These are phyloP conservation scores for Bufo gargarizans DNA, from an alignment of 2,113 vertebrate species.

Conservation along the genomic window DNA sequence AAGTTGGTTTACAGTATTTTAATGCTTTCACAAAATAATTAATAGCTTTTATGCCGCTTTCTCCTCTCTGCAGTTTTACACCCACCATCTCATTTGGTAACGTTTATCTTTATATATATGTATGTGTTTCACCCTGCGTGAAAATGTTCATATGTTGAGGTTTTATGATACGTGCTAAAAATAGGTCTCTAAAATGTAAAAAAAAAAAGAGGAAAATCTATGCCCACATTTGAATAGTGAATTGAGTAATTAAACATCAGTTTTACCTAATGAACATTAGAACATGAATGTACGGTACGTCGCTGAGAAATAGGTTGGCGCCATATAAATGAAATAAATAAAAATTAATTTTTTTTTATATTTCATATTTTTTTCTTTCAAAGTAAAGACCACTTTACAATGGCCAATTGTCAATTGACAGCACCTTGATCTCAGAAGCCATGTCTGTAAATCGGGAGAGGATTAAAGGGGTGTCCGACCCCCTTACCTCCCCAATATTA, in stretches of 20 bases:
- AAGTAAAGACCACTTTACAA: too few relatives aligned
- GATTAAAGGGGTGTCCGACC: too few relatives aligned
- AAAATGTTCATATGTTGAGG: not conserved
- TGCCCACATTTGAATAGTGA: not conserved
- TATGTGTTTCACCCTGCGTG: not conserved
- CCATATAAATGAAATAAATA: too few relatives aligned
- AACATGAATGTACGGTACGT: not conserved
- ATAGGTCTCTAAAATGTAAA: not conserved
- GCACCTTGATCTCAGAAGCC: too few relatives aligned
- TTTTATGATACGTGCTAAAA: not conserved
- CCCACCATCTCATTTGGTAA: constrained; percentile 32
- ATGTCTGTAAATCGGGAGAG: too few relatives aligned
- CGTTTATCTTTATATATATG: not conserved
- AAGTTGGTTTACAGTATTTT: constrained; percentile 44
- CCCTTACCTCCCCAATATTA: too few relatives aligned
- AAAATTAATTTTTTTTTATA: too few relatives aligned
- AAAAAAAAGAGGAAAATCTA: not conserved
- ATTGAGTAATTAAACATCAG: not conserved
- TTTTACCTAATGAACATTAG: not conserved
- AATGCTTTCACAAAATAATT: constrained; percentile 28
- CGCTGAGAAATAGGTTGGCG: too few relatives aligned
- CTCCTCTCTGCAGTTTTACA: not conserved
- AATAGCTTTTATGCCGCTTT: constrained; percentile 24
- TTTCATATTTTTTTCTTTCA: too few relatives aligned
- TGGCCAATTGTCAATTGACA: too few relatives aligned